Evolutionary conservation across 2,797 vertebrate genomes (phyloP), one percentile per base, ranked within the genome.

Genomic region (Graptemys geographica): DNA sequence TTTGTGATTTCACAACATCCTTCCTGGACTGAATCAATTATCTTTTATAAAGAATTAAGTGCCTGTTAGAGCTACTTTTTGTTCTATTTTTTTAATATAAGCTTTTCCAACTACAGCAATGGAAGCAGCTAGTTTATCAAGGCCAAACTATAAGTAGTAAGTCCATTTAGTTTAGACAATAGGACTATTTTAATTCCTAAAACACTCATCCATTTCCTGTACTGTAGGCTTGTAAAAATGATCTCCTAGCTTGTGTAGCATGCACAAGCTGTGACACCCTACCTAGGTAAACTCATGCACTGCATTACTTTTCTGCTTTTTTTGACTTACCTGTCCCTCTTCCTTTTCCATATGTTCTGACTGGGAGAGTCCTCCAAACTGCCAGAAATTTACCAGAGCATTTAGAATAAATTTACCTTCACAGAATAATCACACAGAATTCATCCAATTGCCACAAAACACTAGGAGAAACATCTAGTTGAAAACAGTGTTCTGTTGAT

Each of bases 281-380:
- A 72, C 11, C 12, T 62, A 83, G 81, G 57, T 21, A 83, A 65
- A 33, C 57, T 2, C 37, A 27, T 3, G 33, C 92, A 12, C 81
- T 91, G 87, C 37, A 87, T 85, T 81, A 8, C 69, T 93, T 86
- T 56, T 3, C 79, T 88, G 69, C 59, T 56, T 4, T 88, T 69
- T 84, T 87, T 94, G 85, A 23, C 98, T 97, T 98, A 99, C 98
- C 99, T 98, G 98, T 52, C 94, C 90, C 69, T 92, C 82, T 87
- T 85, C 41, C 80, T 93, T 89, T 86, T 93, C 96, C 98, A 96
- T 98, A 98, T 97, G 97, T 98, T 95, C 90, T 92, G 11, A 23
- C 90, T 96, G 97, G 97, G 97, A 97, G 98, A 97, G 82, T 95
- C 96, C 94, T 89, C 97, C 98, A 89, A 97, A 98, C 93, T 96